Evolutionary conservation across 2,888 invertebrate genomes (phyloP), one percentile per base, ranked within the genome.

Genomic region (Drosophila aldrichi): DNA sequence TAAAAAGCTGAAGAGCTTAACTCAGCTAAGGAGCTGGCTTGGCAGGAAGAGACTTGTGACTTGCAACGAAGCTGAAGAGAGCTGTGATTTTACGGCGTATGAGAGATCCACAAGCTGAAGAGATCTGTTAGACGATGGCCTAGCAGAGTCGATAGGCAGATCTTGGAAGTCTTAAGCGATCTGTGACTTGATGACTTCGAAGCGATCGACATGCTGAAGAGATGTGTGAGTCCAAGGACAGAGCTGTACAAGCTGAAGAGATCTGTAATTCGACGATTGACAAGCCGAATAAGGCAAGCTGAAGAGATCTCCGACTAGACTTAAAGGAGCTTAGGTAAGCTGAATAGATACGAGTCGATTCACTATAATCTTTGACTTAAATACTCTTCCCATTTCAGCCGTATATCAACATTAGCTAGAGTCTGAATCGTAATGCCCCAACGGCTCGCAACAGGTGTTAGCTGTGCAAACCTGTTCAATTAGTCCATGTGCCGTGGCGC

Each of bases 401-500:
- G 29, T 7, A 18, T 9, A 4, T 7, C 12, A 20, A 14, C 43
- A 10, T 5, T 8, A 2, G 20, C 22, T 44, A 2, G 1, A 16
- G 6, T 14, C 14, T 9, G 46, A 22, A 22, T 22, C 22, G 14
- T 8, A 16, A 0, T 8, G 22, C 16, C 8, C 1, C 22, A 8
- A 46, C 10, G 12, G 6, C 5, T 12, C 1, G 44, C 57, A 58
- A 58, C 58, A 58, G 38, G 58, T 58, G 49, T 20, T 14, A 1
- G 49, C 49, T 18, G 34, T 20, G 49, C 48, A 48, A 48, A 43
- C 14, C 61, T 52, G 48, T 60, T 74, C 48, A 16, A 20, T 55
- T 43, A 70, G 66, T 77, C 48, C 62, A 63, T 64, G 58, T 58
- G 51, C 61, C 43, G 9, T 29, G 10, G 38, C 8, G n/a, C n/a